These are phyloP conservation scores for Brachirus orientalis DNA, from an alignment of 2,113 vertebrate species.

Conservation along the genomic window DNA sequence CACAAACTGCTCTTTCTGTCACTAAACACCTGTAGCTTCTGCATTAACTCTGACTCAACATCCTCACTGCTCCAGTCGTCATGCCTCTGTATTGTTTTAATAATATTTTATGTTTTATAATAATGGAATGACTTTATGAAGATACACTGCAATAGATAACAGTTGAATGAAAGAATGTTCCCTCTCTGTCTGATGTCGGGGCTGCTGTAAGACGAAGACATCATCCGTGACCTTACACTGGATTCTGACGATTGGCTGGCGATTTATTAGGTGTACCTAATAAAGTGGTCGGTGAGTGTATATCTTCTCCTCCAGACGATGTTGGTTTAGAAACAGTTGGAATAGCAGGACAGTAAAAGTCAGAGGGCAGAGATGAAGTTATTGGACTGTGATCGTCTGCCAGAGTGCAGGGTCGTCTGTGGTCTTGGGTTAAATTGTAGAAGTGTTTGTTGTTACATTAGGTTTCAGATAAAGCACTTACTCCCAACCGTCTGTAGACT, in stretches of 20 bases:
- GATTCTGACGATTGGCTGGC: constrained; percentile 59
- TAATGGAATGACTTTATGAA: constrained; percentile 37
- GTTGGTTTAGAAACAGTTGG: background rate
- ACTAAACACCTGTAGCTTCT: constrained; percentile 37
- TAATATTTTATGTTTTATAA: constrained; percentile 45
- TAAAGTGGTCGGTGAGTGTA: too few relatives aligned
- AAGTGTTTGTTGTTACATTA: too few relatives aligned
- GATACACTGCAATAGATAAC: constrained; percentile 43
- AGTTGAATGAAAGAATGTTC: constrained; percentile 55
- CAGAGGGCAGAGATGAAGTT: constrained; percentile 16
- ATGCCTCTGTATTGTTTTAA: constrained; percentile 37
- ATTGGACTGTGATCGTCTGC: constrained; percentile 37
- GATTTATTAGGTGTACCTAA: too few relatives aligned
- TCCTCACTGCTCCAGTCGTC: constrained; percentile 59
- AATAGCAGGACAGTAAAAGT: too few relatives aligned
- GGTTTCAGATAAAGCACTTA: too few relatives aligned
- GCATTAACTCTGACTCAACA: constrained; percentile 43
- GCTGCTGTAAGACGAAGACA: constrained; percentile 46
- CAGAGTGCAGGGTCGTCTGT: constrained; percentile 12
- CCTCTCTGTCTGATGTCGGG: constrained; percentile 17
- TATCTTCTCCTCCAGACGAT: constrained; percentile 43
- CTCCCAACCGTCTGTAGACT: background rate
- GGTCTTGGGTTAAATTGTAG: constrained; percentile 29
- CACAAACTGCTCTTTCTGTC: constrained; percentile 25
- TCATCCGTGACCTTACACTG: constrained; percentile 72